Conservation (phyloP, 2,113 vertebrate genomes). For the Prolemur simus region DNA sequence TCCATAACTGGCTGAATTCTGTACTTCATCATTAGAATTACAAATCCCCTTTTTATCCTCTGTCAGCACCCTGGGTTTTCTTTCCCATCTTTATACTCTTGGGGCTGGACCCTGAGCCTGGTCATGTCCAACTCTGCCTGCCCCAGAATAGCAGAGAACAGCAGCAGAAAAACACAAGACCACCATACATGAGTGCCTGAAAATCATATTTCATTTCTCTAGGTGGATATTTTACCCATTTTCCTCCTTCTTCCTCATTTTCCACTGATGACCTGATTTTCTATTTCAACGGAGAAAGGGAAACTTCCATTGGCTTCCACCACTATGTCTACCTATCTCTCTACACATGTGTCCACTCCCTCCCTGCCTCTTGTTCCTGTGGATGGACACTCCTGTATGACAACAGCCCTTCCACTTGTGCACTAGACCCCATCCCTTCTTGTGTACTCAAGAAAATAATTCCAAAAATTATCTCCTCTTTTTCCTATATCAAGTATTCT, state of each 20-base stretch:
- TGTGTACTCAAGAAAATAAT: not conserved
- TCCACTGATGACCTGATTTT: not conserved
- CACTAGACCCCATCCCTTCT: not conserved
- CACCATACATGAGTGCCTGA: not conserved
- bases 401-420: not conserved
- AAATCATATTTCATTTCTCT: not conserved
- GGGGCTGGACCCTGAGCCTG: not conserved
- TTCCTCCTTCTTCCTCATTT: not conserved
- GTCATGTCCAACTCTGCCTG: not conserved
- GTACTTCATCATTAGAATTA: not conserved
- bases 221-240: not conserved
- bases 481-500: not conserved
- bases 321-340: not conserved
- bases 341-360: not conserved
- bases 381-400: not conserved
- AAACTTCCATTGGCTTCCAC: not conserved
- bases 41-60: not conserved
- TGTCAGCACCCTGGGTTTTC: not conserved
- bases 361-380: not conserved
- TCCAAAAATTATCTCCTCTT: not conserved
- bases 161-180: not conserved
- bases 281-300: not conserved
- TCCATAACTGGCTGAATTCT: not conserved
- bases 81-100: not conserved
- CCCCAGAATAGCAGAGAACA: not conserved